Evolutionary conservation across 1,140 invertebrate genomes (phyloP), one percentile per base, ranked within the genome.

Genomic region (Tetragonula clypearis): DNA sequence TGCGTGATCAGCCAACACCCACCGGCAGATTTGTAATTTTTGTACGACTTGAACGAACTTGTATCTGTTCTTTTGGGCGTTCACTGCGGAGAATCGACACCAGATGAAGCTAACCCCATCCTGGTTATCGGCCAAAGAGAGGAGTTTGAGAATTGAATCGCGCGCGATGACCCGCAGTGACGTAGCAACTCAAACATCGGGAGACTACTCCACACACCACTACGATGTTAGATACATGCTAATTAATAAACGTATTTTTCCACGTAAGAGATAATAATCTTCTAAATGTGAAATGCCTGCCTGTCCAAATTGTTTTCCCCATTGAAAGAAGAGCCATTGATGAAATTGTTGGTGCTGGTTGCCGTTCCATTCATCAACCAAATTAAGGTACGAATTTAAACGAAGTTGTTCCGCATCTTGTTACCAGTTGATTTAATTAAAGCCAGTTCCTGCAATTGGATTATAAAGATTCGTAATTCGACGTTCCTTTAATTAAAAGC

Each of bases 181-280:
- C 35, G 35, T 35, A 35, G 35, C 35, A 35, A 35, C 35, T 35
- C 35, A 1, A 35, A 35, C 35, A 35, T 4, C 35, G 35, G 35
- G 35, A 35, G 35, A 35, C 35, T n/a, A n/a, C n/a, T n/a, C n/a
- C 35, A 35, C 35, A 35, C 35, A 35, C 35, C 35, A 62, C 19
- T 30, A 19, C 21, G 8, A 35, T 62, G 60, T n/a, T 1, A 66
- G 17, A 80, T 55, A 74, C 8, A 60, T 58, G 21, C 30, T 72
- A 5, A 73, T 14, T 68, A 86, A 88, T 88, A 88, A 86, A 88
- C 14, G 55, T 88, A 88, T 82, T 85, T 88, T 85, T 85, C 30
- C 41, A 88, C 0, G 9, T 69, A 60, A 49, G 41, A 23, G 35
- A 14, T 1, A 30, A 30, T 30, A 75, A 58, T 26, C 72, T 55